A percentile compares a stretch with the other conserved stretches of the same genome.
Conservation (phyloP, 2,888 invertebrate genomes). For the Cataglyphis albicans region DNA sequence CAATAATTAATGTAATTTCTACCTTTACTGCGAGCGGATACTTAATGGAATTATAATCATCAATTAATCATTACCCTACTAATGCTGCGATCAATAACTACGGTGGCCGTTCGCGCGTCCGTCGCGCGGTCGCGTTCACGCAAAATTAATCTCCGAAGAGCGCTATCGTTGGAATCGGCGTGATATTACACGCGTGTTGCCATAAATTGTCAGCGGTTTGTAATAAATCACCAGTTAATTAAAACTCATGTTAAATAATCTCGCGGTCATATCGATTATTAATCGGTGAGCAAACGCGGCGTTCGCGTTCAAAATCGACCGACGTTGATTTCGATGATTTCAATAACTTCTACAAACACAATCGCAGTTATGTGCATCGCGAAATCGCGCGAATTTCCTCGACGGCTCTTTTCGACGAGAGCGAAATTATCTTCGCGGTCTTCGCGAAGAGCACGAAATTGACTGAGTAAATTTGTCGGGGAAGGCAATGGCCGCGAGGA, state of each 20-base stretch:
- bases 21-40: slow-evolving; percentile 61
- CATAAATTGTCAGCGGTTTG: slow-evolving; percentile 24
- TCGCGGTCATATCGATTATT: slow-evolving; percentile 39
- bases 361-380: not conserved
- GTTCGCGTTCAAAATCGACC: slow-evolving; percentile 8
- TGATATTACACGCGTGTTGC: slow-evolving; percentile 43
- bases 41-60: slow-evolving; percentile 74
- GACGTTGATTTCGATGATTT: slow-evolving; percentile 10
- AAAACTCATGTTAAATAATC: slow-evolving; percentile 52
- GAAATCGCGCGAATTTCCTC: slow-evolving; percentile 62
- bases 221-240: slow-evolving; percentile 48
- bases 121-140: slow-evolving; percentile 44
- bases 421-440: slow-evolving; percentile 64
- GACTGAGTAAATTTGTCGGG: slow-evolving; percentile 62
- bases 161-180: slow-evolving; percentile 40
- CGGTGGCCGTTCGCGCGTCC: slow-evolving; percentile 17
- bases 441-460: slow-evolving; percentile 66
- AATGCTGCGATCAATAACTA: slow-evolving; percentile 65
- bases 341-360: not conserved
- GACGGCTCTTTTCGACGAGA: slow-evolving; percentile 61
- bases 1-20: slow-evolving; percentile 75
- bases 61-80: slow-evolving; percentile 71
- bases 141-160: slow-evolving; percentile 57
- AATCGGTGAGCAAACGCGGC: slow-evolving; percentile 11
- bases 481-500: slow-evolving; percentile 67